Evolutionary conservation across 2,888 invertebrate species (phyloP), one percentile per base, ranked within the genome.

Genomic region (Mesoligia furuncula): DNA sequence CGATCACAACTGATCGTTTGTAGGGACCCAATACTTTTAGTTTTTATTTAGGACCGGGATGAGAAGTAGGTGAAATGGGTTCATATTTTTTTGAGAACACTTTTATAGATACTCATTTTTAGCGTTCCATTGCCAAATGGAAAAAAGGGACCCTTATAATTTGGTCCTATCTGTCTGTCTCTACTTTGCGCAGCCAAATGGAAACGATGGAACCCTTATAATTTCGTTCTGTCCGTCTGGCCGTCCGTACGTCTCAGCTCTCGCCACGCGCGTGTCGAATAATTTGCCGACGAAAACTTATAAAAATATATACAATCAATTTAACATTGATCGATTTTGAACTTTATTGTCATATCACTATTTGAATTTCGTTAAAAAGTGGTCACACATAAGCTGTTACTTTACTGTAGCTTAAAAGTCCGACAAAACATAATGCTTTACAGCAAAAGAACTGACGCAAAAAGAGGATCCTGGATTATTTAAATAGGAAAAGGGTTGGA

Each of bases 11-110:
- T 72, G 69, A 64, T 59, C 57, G 31, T 42, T 79, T 76, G 27
- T 51, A 57, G 59, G 62, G 84, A 68, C 66, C 81, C 45, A 75
- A 70, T 78, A 73, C 39, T 78, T 73, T 75, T 42, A 62, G 54
- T 72, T 57, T 66, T 59, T 77, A 2, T 65, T 59, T 24, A 45
- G 64, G 39, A 13, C 31, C 42, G 20, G 9, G 11, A n/a, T 48
- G 20, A 48, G 11, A 77, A 39, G 20, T 31, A n/a, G 15, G 15
- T 36, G 51, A 62, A 11, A 65, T 42, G 31, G 39, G 39, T 31
- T 20, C 39, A 15, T 51, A 57, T 24, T 39, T 64, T 72, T 74
- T 77, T 24, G 7, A 24, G 17, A 62, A 27, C 48, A 9, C 36
- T 36, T 74, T 59, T 61, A 45, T 15, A n/a, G 39, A 39, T 27